phyloP scores from a whole-genome alignment of 2,113 vertebrate genomes.

The Lutjanus erythropterus region DNA sequence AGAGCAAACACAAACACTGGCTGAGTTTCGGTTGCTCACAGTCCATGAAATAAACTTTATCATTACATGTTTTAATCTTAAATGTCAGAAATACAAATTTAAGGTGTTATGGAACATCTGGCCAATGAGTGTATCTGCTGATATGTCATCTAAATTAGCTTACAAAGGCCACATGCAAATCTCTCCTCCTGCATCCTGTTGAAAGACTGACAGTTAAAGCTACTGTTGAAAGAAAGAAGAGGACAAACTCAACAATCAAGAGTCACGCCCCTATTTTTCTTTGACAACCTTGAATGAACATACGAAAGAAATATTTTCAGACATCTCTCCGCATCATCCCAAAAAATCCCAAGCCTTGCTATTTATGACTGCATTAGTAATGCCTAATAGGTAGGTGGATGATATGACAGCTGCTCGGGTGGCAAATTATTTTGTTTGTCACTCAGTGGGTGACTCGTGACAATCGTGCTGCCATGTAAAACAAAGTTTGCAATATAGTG shows the following conservation, averaged over 20 bases:
- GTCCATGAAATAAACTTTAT: not conserved
- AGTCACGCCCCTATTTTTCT: slow-evolving; percentile 24
- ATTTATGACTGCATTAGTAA: slow-evolving; percentile 1
- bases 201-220: slow-evolving; percentile 14
- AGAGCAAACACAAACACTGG: not conserved
- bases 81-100: not conserved
- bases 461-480: not conserved
- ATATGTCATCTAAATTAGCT: not conserved
- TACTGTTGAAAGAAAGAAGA: not conserved
- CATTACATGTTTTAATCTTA: not conserved
- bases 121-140: not conserved
- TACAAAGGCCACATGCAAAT: not conserved
- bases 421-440: slow-evolving; percentile 3
- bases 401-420: slow-evolving; percentile 19
- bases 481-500: not conserved
- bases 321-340: not conserved
- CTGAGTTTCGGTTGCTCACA: not conserved
- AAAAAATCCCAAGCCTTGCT: not conserved
- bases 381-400: slow-evolving; percentile 5
- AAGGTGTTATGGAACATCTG: not conserved
- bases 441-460: slow-evolving; percentile 31
- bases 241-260: slow-evolving; percentile 13
- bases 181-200: slow-evolving; percentile 5
- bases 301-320: slow-evolving; percentile 11
- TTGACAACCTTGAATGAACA: slow-evolving; percentile 2